Percentiles rank a stretch among this genome's conserved stretches.
These are phyloP conservation scores for Gracilinanus agilis DNA, from an alignment of 2,113 vertebrate species.

Conservation along the genomic window DNA sequence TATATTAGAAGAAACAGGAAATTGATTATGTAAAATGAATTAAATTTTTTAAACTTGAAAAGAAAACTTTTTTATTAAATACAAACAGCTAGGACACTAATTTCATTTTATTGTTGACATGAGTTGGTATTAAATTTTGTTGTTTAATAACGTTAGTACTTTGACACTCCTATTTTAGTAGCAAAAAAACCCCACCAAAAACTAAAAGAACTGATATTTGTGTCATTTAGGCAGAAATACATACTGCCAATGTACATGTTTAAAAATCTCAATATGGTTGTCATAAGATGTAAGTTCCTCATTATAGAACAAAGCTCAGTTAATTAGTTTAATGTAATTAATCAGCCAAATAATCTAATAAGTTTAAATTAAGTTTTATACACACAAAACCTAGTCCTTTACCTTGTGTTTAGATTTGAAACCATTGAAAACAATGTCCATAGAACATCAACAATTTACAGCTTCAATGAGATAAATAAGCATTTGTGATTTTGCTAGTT, in stretches of 20 bases:
- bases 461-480: neutral
- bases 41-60: neutral
- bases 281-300: neutral
- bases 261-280: neutral
- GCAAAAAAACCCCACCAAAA: neutral
- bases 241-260: neutral
- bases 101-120: neutral
- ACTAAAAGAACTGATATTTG: neutral
- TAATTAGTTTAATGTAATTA: neutral
- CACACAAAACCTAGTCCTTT: neutral
- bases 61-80: neutral
- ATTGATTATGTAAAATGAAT: neutral
- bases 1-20: slow-evolving; percentile 9
- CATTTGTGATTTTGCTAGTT: neutral
- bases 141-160: neutral
- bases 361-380: neutral
- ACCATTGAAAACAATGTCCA: neutral
- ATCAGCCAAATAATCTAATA: neutral
- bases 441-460: neutral
- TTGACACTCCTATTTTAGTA: neutral
- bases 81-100: neutral
- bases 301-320: neutral
- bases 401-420: neutral
- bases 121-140: neutral
- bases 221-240: neutral